Percentiles rank a stretch among this genome's conserved stretches.
Conservation (phyloP, 2,113 vertebrate species). For the Mastomys natalensis region DNA sequence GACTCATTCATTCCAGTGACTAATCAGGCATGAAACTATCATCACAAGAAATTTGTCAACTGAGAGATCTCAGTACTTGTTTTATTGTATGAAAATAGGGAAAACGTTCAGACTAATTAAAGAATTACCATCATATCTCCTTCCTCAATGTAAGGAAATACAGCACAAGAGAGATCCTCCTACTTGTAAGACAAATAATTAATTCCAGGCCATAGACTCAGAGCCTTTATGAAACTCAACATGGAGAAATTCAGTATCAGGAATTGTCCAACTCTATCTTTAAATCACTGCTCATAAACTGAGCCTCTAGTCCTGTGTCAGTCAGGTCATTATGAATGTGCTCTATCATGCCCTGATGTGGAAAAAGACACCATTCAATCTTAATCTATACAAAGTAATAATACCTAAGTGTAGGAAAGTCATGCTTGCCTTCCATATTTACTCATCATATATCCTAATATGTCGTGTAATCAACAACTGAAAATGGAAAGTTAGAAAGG, state of each 20-base stretch:
- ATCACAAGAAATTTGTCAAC: background rate
- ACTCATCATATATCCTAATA: background rate
- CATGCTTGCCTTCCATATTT: background rate
- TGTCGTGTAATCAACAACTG: background rate
- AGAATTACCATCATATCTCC: background rate
- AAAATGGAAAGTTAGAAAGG: background rate
- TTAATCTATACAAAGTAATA: background rate
- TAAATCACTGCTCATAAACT: background rate
- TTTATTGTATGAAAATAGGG: background rate
- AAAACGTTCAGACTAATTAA: background rate
- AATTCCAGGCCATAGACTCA: fast-evolving
- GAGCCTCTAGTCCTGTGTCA: background rate
- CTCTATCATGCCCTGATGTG: background rate
- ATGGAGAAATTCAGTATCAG: background rate
- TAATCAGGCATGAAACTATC: background rate
- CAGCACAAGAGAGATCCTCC: background rate
- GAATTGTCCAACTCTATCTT: background rate
- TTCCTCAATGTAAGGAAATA: background rate
- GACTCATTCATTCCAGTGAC: background rate
- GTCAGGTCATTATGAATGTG: background rate
- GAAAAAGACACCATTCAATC: background rate
- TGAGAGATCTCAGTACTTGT: background rate
- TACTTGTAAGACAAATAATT: background rate
- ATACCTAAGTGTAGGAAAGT: background rate
- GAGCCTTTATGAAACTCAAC: background rate